phyloP scores from a whole-genome alignment of 2,797 vertebrate species.

The Sitta carolinensis region DNA sequence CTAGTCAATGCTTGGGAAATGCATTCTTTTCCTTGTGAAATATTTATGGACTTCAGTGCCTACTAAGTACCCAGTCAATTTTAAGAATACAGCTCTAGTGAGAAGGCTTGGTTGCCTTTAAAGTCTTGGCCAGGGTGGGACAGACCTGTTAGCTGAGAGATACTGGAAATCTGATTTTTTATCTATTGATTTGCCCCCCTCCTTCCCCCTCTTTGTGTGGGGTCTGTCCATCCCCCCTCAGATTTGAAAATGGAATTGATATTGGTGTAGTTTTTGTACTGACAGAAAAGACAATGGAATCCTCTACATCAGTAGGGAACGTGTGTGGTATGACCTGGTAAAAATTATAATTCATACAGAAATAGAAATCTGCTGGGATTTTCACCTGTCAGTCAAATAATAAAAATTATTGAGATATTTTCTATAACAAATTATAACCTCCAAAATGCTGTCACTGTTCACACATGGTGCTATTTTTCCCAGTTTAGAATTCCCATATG shows the following conservation, averaged over 20 bases:
- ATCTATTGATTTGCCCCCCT: neutral
- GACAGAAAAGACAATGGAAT: neutral
- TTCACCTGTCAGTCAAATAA: neutral
- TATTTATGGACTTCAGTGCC: constrained; percentile 76
- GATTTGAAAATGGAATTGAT: neutral
- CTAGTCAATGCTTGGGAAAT: constrained; percentile 72
- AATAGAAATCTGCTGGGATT: neutral
- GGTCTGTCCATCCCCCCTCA: rapidly evolving
- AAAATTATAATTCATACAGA: neutral
- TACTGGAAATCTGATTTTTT: constrained; percentile 7
- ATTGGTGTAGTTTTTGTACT: neutral
- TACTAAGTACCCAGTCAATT: constrained; percentile 75
- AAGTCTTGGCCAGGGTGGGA: neutral
- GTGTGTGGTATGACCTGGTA: neutral
- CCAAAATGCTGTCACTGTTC: neutral
- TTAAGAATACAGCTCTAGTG: constrained; percentile 17
- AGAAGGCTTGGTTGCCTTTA: neutral
- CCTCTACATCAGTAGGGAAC: neutral
- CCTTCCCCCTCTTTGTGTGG: neutral
- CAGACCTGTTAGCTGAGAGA: neutral
- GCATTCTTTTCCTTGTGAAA: constrained; percentile 76
- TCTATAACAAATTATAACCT: neutral
- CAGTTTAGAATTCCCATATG: neutral
- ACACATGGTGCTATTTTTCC: neutral
- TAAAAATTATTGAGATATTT: neutral